These are phyloP conservation scores for Chloroclysta siterata DNA, from an alignment of 2,888 invertebrate species.

Conservation along the genomic window DNA sequence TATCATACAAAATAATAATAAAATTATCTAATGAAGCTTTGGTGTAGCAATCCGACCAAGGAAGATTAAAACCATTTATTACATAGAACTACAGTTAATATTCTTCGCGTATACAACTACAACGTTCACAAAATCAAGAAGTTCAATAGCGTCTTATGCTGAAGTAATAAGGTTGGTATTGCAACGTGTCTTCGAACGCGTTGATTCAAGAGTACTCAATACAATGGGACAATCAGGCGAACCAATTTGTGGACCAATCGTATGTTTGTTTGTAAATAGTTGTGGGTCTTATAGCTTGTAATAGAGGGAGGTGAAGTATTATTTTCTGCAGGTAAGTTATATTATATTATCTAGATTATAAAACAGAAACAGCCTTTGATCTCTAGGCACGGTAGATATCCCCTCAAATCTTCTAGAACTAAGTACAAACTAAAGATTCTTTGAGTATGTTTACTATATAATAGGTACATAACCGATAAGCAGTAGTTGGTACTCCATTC, in stretches of 20 bases:
- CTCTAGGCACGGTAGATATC: too few species aligned
- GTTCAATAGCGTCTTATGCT: neutral
- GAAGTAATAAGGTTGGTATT: constrained; percentile 13
- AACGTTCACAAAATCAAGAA: neutral
- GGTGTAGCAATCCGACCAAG: too few species aligned
- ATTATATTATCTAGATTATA: too few species aligned
- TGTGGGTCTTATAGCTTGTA: constrained; percentile 19
- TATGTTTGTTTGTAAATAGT: constrained; percentile 37
- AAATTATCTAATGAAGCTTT: too few species aligned
- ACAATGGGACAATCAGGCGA: constrained; percentile 40
- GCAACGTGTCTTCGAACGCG: constrained; percentile 6
- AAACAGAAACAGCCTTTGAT: too few species aligned
- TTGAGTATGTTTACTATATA: too few species aligned
- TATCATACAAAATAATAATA: too few species aligned
- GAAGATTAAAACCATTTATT: too few species aligned
- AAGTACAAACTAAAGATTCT: too few species aligned
- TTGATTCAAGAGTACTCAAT: constrained; percentile 28
- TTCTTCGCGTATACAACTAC: neutral
- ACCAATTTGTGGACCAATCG: constrained; percentile 37
- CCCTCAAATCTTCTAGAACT: too few species aligned
- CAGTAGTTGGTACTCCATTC: too few species aligned
- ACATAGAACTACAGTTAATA: neutral
- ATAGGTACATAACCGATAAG: too few species aligned
- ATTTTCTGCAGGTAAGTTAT: neutral
- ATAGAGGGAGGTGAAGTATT: constrained; percentile 5